Conservation (phyloP, 2,113 vertebrate genomes). For the Herpetotheres cachinnans region DNA sequence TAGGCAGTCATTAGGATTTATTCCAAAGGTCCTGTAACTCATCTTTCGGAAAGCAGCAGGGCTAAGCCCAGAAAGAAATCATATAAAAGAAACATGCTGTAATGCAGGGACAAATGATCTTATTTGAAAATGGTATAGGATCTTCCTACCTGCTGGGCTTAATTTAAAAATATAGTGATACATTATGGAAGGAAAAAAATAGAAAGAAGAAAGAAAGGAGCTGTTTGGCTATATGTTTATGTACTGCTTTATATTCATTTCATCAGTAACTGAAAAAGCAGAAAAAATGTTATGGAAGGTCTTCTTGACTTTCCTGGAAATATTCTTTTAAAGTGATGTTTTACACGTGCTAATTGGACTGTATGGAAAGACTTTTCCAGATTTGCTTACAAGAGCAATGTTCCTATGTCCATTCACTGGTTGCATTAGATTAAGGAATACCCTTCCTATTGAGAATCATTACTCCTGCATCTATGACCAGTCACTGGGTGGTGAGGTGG, state of each 20-base stretch:
- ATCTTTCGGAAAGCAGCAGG: slow-evolving; percentile 23
- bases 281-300: background rate
- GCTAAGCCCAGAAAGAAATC: background rate
- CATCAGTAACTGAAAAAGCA: background rate
- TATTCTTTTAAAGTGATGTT: background rate
- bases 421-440: background rate
- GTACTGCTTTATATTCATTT: background rate
- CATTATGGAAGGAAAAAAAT: background rate
- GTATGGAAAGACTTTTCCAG: background rate
- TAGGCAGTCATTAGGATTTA: slow-evolving; percentile 8
- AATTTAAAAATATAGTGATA: slow-evolving; percentile 23
- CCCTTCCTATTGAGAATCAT: background rate
- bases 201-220: background rate
- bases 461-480: background rate
- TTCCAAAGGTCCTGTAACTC: slow-evolving; percentile 14
- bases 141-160: slow-evolving; percentile 32
- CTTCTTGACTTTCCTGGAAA: background rate
- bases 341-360: background rate
- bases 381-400: background rate
- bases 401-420: background rate
- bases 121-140: slow-evolving; percentile 7
- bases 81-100: background rate
- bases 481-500: background rate
- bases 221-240: background rate
- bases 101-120: slow-evolving; percentile 1